Evolutionary conservation across 2,888 invertebrate species (phyloP).

Genomic region (Heliconius sara): DNA sequence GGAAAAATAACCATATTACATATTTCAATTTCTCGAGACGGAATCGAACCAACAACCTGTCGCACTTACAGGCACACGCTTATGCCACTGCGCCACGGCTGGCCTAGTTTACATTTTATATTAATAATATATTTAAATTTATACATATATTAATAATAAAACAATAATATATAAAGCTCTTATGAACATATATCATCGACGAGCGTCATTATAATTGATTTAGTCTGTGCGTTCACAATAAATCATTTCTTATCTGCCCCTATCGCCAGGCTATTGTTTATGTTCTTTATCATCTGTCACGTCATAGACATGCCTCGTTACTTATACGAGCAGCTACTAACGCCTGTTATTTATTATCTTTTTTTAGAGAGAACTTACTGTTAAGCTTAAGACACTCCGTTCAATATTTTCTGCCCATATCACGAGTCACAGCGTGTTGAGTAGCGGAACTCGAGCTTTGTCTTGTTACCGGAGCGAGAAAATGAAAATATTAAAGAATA

Average conservation of each 20-base stretch:
- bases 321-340: slow-evolving; percentile 50
- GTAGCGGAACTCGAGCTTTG: no score
- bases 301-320: slow-evolving; percentile 53
- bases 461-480: neutral
- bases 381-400: neutral
- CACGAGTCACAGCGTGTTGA: neutral
- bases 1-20: neutral
- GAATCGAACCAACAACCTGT: neutral
- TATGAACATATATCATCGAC: slow-evolving; percentile 2
- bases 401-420: neutral
- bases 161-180: neutral
- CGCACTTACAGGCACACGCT: neutral
- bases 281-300: slow-evolving; percentile 72
- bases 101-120: neutral
- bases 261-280: slow-evolving; percentile 75
- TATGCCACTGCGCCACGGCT: neutral
- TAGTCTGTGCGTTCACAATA: slow-evolving; percentile 64
- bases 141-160: neutral
- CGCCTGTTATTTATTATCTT: slow-evolving; percentile 44
- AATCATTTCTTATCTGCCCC: slow-evolving; percentile 71
- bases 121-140: neutral
- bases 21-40: neutral
- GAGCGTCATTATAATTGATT: slow-evolving; percentile 65
- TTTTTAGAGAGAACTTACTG: neutral
- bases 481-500: neutral